Evolutionary conservation across 2,113 vertebrate genomes (phyloP), one percentile per base, ranked within the genome.

Genomic region (Pterocles gutturalis): DNA sequence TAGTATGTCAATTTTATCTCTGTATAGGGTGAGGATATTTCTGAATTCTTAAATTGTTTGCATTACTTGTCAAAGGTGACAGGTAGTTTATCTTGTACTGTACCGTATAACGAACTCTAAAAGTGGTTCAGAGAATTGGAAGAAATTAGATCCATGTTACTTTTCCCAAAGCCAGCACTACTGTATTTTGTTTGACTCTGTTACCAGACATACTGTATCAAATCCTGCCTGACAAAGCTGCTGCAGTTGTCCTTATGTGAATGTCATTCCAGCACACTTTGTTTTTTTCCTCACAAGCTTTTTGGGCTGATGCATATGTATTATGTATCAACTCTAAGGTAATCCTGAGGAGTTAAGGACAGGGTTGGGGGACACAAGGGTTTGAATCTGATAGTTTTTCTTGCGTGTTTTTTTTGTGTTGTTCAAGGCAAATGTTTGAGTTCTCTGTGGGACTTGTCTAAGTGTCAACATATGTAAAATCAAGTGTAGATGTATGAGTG

Each of bases 181-280:
- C 51, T 85, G 69, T 92, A 60, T 93, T 95, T 90, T 93, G 87
- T 85, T 93, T 90, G 72, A 81, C 51, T 84, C n/a, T 45, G 46
- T 83, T 94, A 83, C 83, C 70, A 90, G 66, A 89, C 11, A 3
- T 94, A 62, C 72, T 93, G 66, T 67, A 77, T 97, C 55, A 92
- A 94, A 96, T 90, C 62, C 69, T 78, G 87, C 72, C 79, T 78
- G 85, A 89, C 88, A 89, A 95, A 81, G 85, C 89, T 95, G 90
- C 78, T 90, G 93, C 55, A 45, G 75, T 96, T 31, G 95, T 94
- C 96, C 95, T 97, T 96, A 89, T 81, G 66, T 86, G 90, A 96
- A 96, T 95, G 95, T 96, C 97, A 93, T 89, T 90, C 51, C 58
- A 84, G 86, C 83, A 48, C 24, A 54, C 72, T 76, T 45, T 41